These are phyloP conservation scores for Leptinotarsa juncta DNA, from an alignment of 2,888 invertebrate genomes.

Conservation along the genomic window DNA sequence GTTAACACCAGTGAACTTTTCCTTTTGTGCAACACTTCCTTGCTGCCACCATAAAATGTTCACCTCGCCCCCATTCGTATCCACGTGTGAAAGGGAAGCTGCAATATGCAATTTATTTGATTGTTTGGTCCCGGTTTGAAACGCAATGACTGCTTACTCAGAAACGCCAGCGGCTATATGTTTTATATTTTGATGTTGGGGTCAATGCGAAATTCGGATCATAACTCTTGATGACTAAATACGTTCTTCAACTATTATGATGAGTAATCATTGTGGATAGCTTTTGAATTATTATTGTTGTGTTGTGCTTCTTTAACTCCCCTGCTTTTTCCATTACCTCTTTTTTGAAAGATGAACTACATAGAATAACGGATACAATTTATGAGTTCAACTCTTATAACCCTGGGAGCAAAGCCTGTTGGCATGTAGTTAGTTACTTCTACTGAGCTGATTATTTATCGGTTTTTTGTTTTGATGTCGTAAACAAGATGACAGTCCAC, in stretches of 20 bases:
- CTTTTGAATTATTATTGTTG: background rate
- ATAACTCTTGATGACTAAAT: slow-evolving; percentile 10
- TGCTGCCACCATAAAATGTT: background rate
- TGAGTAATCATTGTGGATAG: background rate
- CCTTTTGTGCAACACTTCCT: too few relatives aligned
- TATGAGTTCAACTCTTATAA: too few relatives aligned
- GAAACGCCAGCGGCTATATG: slow-evolving; percentile 10
- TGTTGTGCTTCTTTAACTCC: too few relatives aligned
- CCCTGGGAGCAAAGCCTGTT: too few relatives aligned
- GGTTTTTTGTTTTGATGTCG: too few relatives aligned
- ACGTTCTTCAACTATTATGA: slow-evolving; percentile 7
- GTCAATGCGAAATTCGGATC: slow-evolving; percentile 19
- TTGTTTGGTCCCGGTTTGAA: slow-evolving; percentile 26
- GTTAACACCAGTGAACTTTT: too few relatives aligned
- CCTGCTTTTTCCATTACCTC: too few relatives aligned
- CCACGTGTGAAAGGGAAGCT: slow-evolving; percentile 35
- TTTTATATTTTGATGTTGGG: slow-evolving; percentile 24
- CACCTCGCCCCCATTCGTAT: slow-evolving; percentile 22
- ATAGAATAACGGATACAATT: too few relatives aligned
- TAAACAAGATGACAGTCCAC: too few relatives aligned
- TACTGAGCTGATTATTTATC: too few relatives aligned
- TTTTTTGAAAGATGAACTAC: too few relatives aligned
- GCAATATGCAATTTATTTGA: slow-evolving; percentile 38
- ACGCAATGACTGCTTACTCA: slow-evolving; percentile 24
- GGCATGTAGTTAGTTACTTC: too few relatives aligned